Evolutionary conservation across 92 coral and sea anemone genomes (phyloP), one percentile per base, ranked within the genome.

Genomic region (Palythoa grandiflora): DNA sequence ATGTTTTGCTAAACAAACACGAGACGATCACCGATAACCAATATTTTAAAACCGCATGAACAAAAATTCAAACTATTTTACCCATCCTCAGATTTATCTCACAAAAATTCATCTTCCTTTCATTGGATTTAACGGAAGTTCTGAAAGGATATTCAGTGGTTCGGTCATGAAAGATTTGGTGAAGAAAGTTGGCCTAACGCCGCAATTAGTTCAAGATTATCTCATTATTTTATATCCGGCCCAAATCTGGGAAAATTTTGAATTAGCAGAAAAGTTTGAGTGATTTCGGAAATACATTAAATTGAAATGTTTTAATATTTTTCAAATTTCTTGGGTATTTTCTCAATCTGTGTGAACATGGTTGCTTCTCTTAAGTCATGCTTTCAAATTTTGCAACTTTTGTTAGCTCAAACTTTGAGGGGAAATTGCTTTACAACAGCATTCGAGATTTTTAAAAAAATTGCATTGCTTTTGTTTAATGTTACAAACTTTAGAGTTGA

Each of bases 131-230:
- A 38, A 21, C 44, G 36, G 71, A 11, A 21, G n/a, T 9, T 12
- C 65, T 77, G 81, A 77, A 3, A 19, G 14, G 47, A 77, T 10
- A 16, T 28, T 77, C 40, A 52, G 28, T 48, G 79, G 17, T 75
- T 77, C 40, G 66, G 38, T 11, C 55, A 55, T 52, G 63, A 20
- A 10, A 28, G n/a, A 77, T 77, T n/a, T 37, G 61, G 65, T 36
- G 83, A 77, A 77, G 83, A 77, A 76, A 28, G 83, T 59, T 54
- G 47, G 68, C 9, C 14, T 59, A 77, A 54, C 48, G 14, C 83
- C 68, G 39, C 13, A 35, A 36, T 77, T 21, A 13, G 68, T 54
- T 54, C 50, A 54, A 3, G 61, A 54, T 77, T 54, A 77, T 5
- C 38, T 77, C 21, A 77, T 77, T 54, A 28, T 2, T 20, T 35